Evolutionary conservation across 2,113 vertebrate species (phyloP).

Genomic region (Chloebia gouldiae): DNA sequence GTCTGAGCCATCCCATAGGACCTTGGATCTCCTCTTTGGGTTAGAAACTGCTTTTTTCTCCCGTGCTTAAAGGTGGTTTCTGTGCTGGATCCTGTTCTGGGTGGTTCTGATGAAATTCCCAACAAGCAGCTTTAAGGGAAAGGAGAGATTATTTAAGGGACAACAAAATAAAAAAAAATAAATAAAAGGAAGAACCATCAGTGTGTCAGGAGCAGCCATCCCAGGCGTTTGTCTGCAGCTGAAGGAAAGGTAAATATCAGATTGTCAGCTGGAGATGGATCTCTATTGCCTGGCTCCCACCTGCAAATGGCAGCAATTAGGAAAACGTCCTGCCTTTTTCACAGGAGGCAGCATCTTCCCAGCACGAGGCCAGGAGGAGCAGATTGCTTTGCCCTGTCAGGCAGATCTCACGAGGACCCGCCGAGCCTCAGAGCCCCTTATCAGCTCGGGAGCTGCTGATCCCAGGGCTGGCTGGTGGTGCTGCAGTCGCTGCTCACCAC

Average conservation of each 20-base stretch:
- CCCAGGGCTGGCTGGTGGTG: background rate
- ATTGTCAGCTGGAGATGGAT: slow-evolving; percentile 30
- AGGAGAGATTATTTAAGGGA: background rate
- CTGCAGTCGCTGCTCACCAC: background rate
- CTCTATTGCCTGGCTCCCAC: background rate
- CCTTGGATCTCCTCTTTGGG: background rate
- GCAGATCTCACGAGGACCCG: background rate
- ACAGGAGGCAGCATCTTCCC: background rate
- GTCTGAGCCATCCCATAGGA: background rate
- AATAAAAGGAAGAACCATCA: background rate
- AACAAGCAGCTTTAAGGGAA: background rate
- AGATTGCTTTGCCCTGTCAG: background rate
- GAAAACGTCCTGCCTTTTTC: background rate
- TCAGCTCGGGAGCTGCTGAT: background rate
- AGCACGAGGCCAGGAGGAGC: background rate
- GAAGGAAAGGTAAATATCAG: background rate
- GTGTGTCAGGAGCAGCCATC: background rate
- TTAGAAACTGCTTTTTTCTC: background rate
- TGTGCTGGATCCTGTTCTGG: background rate
- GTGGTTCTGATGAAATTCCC: background rate
- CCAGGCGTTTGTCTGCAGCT: background rate
- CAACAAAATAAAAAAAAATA: background rate
- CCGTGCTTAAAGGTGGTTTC: background rate
- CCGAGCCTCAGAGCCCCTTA: background rate
- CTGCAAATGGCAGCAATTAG: slow-evolving; percentile 24